Conservation (phyloP, 2,113 vertebrate species). For the Vicugna pacos region DNA sequence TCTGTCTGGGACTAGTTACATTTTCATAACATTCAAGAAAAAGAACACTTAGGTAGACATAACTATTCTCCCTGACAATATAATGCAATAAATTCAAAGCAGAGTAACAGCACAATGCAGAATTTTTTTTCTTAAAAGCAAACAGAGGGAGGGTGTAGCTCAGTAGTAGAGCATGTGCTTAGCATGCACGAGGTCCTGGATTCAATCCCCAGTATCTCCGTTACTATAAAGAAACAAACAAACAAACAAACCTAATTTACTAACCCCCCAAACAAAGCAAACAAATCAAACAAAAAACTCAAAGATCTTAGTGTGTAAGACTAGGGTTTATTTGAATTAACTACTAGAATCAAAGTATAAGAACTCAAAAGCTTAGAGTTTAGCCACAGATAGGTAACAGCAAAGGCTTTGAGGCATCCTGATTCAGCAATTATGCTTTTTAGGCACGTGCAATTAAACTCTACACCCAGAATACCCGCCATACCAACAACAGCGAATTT, state of each 20-base stretch:
- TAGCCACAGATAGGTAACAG: background rate
- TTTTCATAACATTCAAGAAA: conserved; percentile 52
- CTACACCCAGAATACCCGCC: background rate
- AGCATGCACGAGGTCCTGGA: too few species aligned
- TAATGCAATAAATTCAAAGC: background rate
- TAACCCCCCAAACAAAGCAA: too few species aligned
- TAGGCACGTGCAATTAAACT: background rate
- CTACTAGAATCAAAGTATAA: background rate
- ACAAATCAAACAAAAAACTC: background rate
- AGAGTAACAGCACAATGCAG: background rate
- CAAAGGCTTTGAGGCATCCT: background rate
- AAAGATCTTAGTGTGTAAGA: conserved; percentile 7
- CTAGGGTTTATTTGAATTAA: background rate
- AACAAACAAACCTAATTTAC: too few species aligned
- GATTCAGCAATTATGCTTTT: background rate
- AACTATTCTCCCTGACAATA: conserved; percentile 21
- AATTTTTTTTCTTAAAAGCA: conserved; percentile 11
- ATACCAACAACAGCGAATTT: background rate
- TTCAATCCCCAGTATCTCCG: too few species aligned
- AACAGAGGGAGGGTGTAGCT: background rate
- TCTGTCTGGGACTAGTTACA: background rate
- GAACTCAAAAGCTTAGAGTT: background rate
- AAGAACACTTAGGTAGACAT: background rate
- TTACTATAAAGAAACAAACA: too few species aligned
- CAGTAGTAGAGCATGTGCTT: too few species aligned